Evolutionary conservation across 2,888 invertebrate genomes (phyloP).

Genomic region (Serripes groenlandicus): DNA sequence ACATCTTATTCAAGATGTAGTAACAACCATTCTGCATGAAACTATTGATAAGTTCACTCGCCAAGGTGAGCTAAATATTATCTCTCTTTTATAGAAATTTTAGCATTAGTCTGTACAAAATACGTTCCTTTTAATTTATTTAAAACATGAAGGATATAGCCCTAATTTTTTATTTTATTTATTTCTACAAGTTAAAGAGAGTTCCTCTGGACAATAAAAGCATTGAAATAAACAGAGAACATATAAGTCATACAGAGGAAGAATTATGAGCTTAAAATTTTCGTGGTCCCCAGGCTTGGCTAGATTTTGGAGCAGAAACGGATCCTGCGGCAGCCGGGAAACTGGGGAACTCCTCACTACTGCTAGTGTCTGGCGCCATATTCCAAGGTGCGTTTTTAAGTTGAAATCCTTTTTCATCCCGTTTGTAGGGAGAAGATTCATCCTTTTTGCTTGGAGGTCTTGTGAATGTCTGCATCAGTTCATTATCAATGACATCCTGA

Average conservation of each 20-base stretch:
- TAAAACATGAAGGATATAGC: no score
- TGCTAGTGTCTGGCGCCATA: conserved; percentile 83
- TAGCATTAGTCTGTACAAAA: no score
- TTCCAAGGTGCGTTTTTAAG: conserved; percentile 86
- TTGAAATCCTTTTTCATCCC: conserved; percentile 78
- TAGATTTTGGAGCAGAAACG: conserved; percentile 75
- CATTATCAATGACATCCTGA: conserved; percentile 86
- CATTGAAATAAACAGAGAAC: neutral
- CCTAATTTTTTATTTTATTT: no score
- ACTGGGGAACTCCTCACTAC: conserved; percentile 86
- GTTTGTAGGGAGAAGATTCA: conserved; percentile 13
- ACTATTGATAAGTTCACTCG: no score
- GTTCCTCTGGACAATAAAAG: no score
- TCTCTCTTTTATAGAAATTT: no score
- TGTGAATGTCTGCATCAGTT: conserved; percentile 83
- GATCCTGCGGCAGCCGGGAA: conserved; percentile 66
- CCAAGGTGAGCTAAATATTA: no score
- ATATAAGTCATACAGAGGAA: neutral
- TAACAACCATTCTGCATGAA: no score
- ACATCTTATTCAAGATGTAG: no score
- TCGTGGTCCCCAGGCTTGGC: conserved; percentile 78
- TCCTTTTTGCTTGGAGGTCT: conserved; percentile 80
- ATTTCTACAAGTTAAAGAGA: no score
- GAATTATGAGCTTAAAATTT: conserved; percentile 9
- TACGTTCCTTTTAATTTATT: no score